Base-by-base conservation (phyloP, 2,797 vertebrate genomes). In the Brotula barbata region DNA sequence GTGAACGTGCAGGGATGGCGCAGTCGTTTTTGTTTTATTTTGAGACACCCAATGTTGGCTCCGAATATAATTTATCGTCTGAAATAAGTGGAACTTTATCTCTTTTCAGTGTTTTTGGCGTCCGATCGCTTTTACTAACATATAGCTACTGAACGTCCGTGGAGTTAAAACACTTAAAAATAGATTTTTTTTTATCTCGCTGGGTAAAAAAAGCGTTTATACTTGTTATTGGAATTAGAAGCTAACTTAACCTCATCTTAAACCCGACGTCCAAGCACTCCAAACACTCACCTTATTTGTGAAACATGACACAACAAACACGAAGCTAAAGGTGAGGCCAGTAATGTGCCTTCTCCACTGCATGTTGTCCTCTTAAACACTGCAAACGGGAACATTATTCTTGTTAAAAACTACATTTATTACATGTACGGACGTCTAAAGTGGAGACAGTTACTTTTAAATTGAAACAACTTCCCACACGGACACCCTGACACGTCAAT, bases 251-350 rank as follows among this genome's bases (percentile, higher is more conserved):
- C 41, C 10, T 13, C 6, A 33, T 15, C 4, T 36, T 36, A 11
- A 36, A 36, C 6, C 34, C 12, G 34, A 36, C 13, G 37, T 39
- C 16, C 1, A 9, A 14, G 15, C 22, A 13, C 13, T 2, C 4
- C 5, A 6, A 28, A 28, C 45, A 47, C 16, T 46, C 58, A 98
- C 96, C 95, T 98, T 98, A 81, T 98, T 98, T 15, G 92, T 94
- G 80, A 97, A 93, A 88, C 91, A 92, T 21, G 92, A 93, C 13
- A 91, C 87, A 69, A 94, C 80, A 67, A 94, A 95, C 77, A 95
- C 85, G 21, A 85, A 68, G 73, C 90, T 93, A 58, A 95, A 96
- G 22, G 86, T 73, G 51, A 94, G 60, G 36, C 93, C 93, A 33
- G 77, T 70, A 43, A 87, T 17, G 22, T 85, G 72, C 77, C 84